These are phyloP conservation scores for Thalassoma bifasciatum DNA, from an alignment of 2,113 vertebrate species.

Conservation along the genomic window DNA sequence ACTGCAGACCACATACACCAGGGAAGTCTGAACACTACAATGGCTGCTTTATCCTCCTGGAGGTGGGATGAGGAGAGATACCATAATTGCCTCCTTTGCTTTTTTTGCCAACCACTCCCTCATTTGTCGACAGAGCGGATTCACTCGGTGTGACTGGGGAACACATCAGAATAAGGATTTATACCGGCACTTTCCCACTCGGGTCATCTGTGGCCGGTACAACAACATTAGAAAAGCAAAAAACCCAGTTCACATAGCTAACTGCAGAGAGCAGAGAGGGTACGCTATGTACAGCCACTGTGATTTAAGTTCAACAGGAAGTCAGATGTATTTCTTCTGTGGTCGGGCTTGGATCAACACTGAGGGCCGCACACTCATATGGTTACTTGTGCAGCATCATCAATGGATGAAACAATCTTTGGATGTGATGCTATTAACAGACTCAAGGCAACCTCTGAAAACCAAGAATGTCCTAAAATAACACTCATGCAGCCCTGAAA, in stretches of 20 bases:
- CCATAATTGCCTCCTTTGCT: conserved; percentile 50
- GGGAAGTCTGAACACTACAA: conserved; percentile 31
- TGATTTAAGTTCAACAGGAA: conserved; percentile 18
- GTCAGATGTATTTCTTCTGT: conserved; percentile 18
- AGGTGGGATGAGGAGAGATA: conserved; percentile 46
- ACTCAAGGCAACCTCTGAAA: neutral
- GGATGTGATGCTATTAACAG: neutral
- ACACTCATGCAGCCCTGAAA: neutral
- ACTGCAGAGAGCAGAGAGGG: conserved; percentile 5
- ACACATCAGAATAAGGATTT: neutral
- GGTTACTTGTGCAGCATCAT: conserved; percentile 14
- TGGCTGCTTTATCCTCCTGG: conserved; percentile 51
- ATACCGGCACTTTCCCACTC: conserved; percentile 8
- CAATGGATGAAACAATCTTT: neutral
- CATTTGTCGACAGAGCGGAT: conserved; percentile 26
- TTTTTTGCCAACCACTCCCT: conserved; percentile 13
- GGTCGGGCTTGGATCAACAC: conserved; percentile 18
- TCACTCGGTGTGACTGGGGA: neutral
- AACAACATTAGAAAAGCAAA: conserved; percentile 15
- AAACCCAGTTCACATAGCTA: conserved; percentile 1
- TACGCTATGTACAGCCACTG: conserved; percentile 7
- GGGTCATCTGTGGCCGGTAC: conserved; percentile 7
- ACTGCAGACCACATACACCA: conserved; percentile 21
- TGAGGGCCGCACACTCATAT: neutral
- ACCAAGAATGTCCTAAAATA: neutral